phyloP scores from a whole-genome alignment of 1,140 invertebrate genomes.

The Calycopis cecrops region DNA sequence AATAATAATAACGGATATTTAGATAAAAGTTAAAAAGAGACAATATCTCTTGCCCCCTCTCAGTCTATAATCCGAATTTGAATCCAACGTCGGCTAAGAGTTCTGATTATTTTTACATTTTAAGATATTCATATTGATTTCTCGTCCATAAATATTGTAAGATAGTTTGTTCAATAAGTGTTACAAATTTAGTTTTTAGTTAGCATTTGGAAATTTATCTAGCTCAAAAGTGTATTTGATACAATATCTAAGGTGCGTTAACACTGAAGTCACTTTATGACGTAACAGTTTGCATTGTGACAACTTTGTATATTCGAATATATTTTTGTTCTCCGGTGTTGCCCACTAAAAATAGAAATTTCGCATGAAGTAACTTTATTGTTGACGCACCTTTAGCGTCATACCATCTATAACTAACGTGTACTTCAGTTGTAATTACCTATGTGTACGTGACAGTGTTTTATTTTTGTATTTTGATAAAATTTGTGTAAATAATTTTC shows the following conservation, averaged over 20 bases:
- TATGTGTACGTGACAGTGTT: constrained; percentile 71
- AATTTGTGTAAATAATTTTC: constrained; percentile 75
- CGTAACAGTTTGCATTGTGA: not conserved
- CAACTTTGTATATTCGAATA: too few species aligned
- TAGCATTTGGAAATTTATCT: constrained; percentile 40
- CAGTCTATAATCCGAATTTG: not conserved
- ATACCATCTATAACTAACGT: constrained; percentile 27
- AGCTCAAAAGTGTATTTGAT: constrained; percentile 40
- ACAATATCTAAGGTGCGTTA: not conserved
- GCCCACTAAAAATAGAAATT: too few species aligned
- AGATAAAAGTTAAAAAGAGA: too few species aligned
- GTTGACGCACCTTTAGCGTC: not conserved
- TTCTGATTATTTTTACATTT: constrained; percentile 14
- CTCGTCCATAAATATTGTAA: constrained; percentile 24
- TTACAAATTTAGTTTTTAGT: constrained; percentile 33
- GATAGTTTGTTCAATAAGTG: constrained; percentile 34
- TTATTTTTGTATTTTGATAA: constrained; percentile 75
- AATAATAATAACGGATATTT: too few species aligned
- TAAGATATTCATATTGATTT: constrained; percentile 13
- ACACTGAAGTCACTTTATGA: not conserved
- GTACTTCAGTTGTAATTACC: constrained; percentile 55
- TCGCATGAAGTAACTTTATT: not conserved
- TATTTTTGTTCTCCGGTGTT: too few species aligned
- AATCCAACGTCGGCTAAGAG: constrained; percentile 13
- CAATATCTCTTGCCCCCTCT: not conserved